Evolutionary conservation across 2,888 invertebrate species (phyloP).

Genomic region (Tribolium freemani): DNA sequence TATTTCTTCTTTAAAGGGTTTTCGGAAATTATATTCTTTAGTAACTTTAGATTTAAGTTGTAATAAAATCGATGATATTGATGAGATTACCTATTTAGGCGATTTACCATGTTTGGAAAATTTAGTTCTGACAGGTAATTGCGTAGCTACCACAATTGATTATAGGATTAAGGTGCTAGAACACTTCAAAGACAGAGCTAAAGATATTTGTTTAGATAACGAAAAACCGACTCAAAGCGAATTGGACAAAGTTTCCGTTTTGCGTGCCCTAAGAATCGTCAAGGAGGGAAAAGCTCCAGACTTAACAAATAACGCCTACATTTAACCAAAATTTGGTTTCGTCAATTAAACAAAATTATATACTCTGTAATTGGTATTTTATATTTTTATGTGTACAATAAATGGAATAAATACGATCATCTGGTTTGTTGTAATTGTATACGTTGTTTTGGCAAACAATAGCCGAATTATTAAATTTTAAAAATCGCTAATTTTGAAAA

Average conservation of each 20-base stretch:
- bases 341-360: background rate
- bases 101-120: constrained; percentile 89
- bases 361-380: background rate
- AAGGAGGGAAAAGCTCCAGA: constrained; percentile 66
- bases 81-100: constrained; percentile 85
- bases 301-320: constrained; percentile 36
- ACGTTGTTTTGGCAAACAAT: too few relatives aligned
- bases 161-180: constrained; percentile 92
- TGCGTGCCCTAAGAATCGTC: constrained; percentile 88
- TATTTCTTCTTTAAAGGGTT: constrained; percentile 79
- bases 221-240: constrained; percentile 90
- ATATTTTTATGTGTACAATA: background rate
- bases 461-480: too few relatives aligned
- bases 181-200: constrained; percentile 86
- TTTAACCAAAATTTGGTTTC: constrained; percentile 4
- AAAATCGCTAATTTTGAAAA: too few relatives aligned
- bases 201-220: constrained; percentile 89
- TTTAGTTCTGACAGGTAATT: constrained; percentile 90
- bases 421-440: too few relatives aligned
- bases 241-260: constrained; percentile 90
- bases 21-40: constrained; percentile 88
- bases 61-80: constrained; percentile 85
- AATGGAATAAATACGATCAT: too few relatives aligned
- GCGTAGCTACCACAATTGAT: constrained; percentile 88
- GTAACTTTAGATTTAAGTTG: constrained; percentile 89